Percentiles rank a stretch among this genome's conserved stretches.
Conservation (phyloP, 2,113 vertebrate species). For the Acanthisitta chloris region DNA sequence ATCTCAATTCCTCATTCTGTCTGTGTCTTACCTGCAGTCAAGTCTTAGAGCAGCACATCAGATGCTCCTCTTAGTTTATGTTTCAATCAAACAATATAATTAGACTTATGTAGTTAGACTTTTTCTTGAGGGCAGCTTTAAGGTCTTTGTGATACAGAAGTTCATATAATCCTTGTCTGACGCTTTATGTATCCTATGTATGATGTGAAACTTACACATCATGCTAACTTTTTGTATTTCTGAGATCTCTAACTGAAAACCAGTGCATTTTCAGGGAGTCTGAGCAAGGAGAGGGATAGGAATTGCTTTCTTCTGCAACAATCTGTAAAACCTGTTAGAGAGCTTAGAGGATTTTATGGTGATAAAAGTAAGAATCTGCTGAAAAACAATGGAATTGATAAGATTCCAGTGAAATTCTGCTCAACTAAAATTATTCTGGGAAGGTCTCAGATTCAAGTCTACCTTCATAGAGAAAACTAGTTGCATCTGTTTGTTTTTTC, state of each 20-base stretch:
- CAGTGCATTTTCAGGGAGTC: background rate
- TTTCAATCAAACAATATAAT: background rate
- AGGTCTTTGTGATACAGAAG: background rate
- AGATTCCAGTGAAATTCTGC: background rate
- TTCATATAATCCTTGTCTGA: background rate
- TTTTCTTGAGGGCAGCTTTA: background rate
- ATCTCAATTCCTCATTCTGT: background rate
- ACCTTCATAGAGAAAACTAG: background rate
- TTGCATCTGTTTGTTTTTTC: background rate
- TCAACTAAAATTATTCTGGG: background rate
- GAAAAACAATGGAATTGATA: background rate
- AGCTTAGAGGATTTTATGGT: background rate
- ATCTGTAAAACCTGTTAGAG: background rate
- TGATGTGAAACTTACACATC: background rate
- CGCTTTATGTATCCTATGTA: too few species aligned
- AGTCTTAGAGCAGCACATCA: background rate
- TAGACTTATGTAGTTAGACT: background rate
- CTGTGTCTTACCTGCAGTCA: background rate
- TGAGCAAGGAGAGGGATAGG: background rate
- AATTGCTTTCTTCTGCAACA: background rate
- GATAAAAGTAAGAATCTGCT: background rate
- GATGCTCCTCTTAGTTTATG: background rate
- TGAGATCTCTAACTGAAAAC: background rate
- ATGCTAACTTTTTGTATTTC: background rate
- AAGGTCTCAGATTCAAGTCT: background rate